phyloP scores from a whole-genome alignment of 2,113 vertebrate genomes.

The Charina bottae region DNA sequence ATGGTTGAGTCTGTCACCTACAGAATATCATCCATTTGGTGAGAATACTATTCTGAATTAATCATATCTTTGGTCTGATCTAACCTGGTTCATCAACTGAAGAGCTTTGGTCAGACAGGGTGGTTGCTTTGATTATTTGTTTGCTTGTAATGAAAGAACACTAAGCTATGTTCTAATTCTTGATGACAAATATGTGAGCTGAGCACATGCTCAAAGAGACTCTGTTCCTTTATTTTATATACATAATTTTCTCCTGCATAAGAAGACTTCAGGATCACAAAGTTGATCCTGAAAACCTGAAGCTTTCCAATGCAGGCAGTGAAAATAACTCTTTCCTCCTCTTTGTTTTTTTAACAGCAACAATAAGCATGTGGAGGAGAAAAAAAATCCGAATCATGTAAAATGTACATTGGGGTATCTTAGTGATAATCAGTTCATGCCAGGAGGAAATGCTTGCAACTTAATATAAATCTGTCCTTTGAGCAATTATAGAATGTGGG shows the following conservation, averaged over 20 bases:
- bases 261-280: not conserved
- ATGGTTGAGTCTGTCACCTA: no score
- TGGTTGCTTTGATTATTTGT: not conserved
- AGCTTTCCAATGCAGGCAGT: not conserved
- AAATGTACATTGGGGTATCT: slow-evolving; percentile 9
- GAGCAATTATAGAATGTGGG: slow-evolving; percentile 48
- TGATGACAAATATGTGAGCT: not conserved
- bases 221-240: not conserved
- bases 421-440: slow-evolving; percentile 25
- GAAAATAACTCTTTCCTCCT: not conserved
- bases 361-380: not conserved
- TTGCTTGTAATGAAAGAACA: not conserved
- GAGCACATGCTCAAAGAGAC: not conserved
- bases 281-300: not conserved
- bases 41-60: not conserved
- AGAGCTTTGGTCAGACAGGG: not conserved
- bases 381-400: not conserved
- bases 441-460: slow-evolving; percentile 12
- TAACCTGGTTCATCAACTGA: not conserved
- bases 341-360: not conserved
- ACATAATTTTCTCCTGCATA: not conserved
- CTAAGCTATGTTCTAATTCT: not conserved
- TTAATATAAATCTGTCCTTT: slow-evolving; percentile 32
- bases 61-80: not conserved
- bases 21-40: no score